Evolutionary conservation across 2,113 vertebrate genomes (phyloP), one percentile per base, ranked within the genome.

Genomic region (Acrocephalus kingi): DNA sequence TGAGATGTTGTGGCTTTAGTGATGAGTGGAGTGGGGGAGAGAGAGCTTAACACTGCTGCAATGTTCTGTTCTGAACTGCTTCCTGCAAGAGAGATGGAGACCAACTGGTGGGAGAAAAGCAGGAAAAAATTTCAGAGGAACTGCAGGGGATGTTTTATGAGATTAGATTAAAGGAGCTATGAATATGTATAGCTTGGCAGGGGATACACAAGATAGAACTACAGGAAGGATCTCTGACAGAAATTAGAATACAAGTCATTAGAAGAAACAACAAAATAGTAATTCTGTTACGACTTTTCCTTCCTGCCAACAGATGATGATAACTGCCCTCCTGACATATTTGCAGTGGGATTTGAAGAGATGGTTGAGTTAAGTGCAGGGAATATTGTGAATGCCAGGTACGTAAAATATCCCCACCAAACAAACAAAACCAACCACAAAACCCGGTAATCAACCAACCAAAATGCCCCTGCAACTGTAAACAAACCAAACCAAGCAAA

Each of bases 351-450:
- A 48, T 98, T 98, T 94, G 98, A 98, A 91, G 98, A 98, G 88
- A 98, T 98, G 98, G 98, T 98, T 94, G 98, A 98, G 49, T 94
- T 98, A 94, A 98, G 87, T 51, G 98, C 98, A 5, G 98, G 98
- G 51, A 98, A 98, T 87, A 98, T 98, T 85, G 98, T 98, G 83
- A 98, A 98, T 87, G 98, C 98, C 79, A 98, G 98, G 98, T 98
- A 86, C 7, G 97, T 48, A 37, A 84, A 84, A 62, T 68, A 55
- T 49, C 13, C 6, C 13, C 9, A 41, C 59, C 33, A 25, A 5
- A 7, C 7, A 41, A 82, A 74, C 13, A 63, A 86, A 67, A 58
- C 16, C 4, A 51, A 9, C 28, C 71, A 23, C 14, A 73, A 62
- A 77, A 33, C 1, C 5, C 22, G 24, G 10, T 41, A 54, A 75